Conservation (phyloP, 2,888 invertebrate species). For the Leptothorax acervorum region DNA sequence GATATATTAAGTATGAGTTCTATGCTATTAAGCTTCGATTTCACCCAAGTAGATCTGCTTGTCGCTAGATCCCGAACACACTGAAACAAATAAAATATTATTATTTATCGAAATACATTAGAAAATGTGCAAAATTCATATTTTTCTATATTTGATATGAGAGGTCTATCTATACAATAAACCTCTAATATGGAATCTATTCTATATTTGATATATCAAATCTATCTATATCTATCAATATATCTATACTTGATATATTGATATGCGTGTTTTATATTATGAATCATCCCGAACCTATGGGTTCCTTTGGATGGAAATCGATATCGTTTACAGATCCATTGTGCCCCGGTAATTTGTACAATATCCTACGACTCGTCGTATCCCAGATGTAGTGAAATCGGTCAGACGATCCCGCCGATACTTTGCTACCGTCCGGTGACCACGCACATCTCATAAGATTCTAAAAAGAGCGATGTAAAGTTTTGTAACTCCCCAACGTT, state of each 20-base stretch:
- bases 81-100: slow-evolving; percentile 85
- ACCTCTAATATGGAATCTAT: too few species aligned
- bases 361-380: slow-evolving; percentile 94
- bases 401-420: slow-evolving; percentile 97
- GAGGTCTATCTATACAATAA: background rate
- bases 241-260: too few species aligned
- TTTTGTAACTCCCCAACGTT: too few species aligned
- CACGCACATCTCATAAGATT: slow-evolving; percentile 97
- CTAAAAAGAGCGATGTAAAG: slow-evolving; percentile 72
- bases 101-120: background rate
- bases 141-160: background rate
- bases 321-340: slow-evolving; percentile 98
- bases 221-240: too few species aligned
- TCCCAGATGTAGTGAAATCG: slow-evolving; percentile 99
- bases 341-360: slow-evolving; percentile 99
- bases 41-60: slow-evolving; percentile 98
- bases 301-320: slow-evolving; percentile 97
- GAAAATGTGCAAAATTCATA: background rate
- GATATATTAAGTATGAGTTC: background rate
- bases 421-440: slow-evolving; percentile 97
- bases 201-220: too few species aligned
- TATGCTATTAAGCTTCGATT: slow-evolving; percentile 88
- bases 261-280: background rate
- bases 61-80: slow-evolving; percentile 97
- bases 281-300: slow-evolving; percentile 88